Conservation (phyloP, 2,797 vertebrate species). For the Acropternis orthonyx region DNA sequence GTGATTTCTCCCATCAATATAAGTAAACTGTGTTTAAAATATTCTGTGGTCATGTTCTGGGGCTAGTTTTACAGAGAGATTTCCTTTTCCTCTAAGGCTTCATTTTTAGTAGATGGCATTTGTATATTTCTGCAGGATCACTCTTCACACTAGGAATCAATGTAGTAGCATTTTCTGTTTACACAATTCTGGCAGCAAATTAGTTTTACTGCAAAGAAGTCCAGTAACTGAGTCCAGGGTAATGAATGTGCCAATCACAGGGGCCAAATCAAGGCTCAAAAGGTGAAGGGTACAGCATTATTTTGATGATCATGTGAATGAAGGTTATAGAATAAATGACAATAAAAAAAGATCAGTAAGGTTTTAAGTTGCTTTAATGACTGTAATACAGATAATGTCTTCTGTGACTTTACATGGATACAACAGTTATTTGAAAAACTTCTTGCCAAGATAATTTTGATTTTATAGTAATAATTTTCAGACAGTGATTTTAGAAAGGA, state of each 20-base stretch:
- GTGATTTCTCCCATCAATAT: background rate
- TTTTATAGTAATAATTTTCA: background rate
- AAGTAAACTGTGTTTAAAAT: background rate
- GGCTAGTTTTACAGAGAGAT: background rate
- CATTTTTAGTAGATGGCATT: background rate
- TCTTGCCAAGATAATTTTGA: background rate
- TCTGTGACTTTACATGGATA: background rate
- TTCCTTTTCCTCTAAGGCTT: background rate
- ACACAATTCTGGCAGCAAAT: background rate
- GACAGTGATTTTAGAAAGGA: background rate
- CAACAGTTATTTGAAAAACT: background rate
- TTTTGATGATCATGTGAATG: background rate
- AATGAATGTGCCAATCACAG: background rate
- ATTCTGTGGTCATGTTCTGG: background rate
- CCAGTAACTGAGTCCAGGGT: background rate
- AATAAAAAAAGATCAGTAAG: background rate
- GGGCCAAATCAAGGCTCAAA: background rate
- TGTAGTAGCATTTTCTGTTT: background rate
- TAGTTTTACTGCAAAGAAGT: background rate
- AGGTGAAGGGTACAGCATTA: background rate
- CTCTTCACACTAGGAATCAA: background rate
- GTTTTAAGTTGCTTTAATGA: background rate
- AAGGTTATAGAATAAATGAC: background rate
- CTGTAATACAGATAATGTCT: background rate
- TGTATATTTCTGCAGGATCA: background rate